Base-by-base conservation (phyloP, 2,113 vertebrate genomes). In the Phylloscopus trochilus region DNA sequence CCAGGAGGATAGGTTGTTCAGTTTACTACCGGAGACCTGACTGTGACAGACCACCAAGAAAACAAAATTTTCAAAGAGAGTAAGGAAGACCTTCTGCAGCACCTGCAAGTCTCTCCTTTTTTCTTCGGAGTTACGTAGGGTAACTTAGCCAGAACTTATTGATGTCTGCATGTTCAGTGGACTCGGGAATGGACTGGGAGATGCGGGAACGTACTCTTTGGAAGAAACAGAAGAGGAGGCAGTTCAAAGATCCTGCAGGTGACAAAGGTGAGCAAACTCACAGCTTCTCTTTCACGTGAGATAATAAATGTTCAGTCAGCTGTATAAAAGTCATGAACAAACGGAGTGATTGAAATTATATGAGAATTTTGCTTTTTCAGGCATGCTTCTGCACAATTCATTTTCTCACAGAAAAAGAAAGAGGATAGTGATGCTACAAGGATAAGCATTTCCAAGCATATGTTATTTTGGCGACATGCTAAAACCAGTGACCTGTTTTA, bases 121-220 rank as follows among this genome's bases (percentile, higher is more conserved):
- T 77, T 39, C 89, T 69, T 83, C 73, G 26, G 82, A 92, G 93
- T 89, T 93, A 27, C n/a, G 2, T 43, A 74, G 83, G 86, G 87
- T 95, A 96, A 97, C 96, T 97, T 96, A 59, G 86, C 67, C 56
- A 84, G 92, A 96, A 97, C 89, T 96, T 97, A 89, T 1, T 64
- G 94, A 92, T 91, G 85, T 72, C 88, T 87, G 92, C 52, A 20
- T 74, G 68, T 62, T 90, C 83, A 18, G 76, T 72, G 68, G 78
- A 41, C 68, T 83, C 64, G 9, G 73, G 87, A 55, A 82, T 35
- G 76, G 30, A 66, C 39, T 26, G 74, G 46, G 91, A 75, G 81
- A 95, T 89, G 92, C 13, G 0, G 85, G 73, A 86, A 88, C 4
- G 55, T 87, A 76, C 84, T 84, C 76, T 75, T 75, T 13, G 47